These are phyloP conservation scores for Papilio dardanus DNA, from an alignment of 1,140 invertebrate genomes.

Conservation along the genomic window DNA sequence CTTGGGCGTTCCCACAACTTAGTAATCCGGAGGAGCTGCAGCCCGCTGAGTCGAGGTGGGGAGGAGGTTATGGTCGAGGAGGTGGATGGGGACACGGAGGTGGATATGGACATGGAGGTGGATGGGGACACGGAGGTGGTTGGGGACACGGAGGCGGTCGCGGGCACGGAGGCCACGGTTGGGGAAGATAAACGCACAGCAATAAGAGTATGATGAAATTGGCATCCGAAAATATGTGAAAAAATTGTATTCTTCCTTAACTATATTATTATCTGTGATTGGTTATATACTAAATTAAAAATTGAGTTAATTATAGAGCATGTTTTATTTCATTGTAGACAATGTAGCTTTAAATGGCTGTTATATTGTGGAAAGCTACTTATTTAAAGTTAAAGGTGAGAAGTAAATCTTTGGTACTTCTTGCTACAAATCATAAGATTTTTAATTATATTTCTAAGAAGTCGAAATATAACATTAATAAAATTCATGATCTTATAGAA, in stretches of 20 bases:
- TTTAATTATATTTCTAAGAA: too few relatives aligned
- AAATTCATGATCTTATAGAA: too few relatives aligned
- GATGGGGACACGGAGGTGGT: conserved; percentile 29
- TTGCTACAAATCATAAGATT: too few relatives aligned
- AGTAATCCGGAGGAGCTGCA: conserved; percentile 30
- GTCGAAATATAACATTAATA: too few relatives aligned
- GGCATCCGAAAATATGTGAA: background rate
- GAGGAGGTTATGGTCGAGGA: conserved; percentile 31
- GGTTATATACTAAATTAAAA: background rate
- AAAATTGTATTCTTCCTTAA: background rate
- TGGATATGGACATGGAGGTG: conserved; percentile 21
- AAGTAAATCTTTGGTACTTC: too few relatives aligned
- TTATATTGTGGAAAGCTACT: too few relatives aligned
- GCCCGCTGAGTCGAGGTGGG: conserved; percentile 38
- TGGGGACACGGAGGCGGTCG: conserved; percentile 26
- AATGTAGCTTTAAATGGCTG: background rate
- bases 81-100: conserved; percentile 4
- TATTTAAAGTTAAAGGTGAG: too few relatives aligned
- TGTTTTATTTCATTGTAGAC: background rate
- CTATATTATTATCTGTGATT: background rate
- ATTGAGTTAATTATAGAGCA: background rate
- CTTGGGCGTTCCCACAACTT: conserved; percentile 40
- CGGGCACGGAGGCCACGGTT: conserved; percentile 1
- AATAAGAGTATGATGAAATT: background rate
- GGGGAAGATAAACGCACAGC: conserved; percentile 4